These are phyloP conservation scores for Aproaerema taeniolella DNA, from an alignment of 2,888 invertebrate genomes.

Conservation along the genomic window DNA sequence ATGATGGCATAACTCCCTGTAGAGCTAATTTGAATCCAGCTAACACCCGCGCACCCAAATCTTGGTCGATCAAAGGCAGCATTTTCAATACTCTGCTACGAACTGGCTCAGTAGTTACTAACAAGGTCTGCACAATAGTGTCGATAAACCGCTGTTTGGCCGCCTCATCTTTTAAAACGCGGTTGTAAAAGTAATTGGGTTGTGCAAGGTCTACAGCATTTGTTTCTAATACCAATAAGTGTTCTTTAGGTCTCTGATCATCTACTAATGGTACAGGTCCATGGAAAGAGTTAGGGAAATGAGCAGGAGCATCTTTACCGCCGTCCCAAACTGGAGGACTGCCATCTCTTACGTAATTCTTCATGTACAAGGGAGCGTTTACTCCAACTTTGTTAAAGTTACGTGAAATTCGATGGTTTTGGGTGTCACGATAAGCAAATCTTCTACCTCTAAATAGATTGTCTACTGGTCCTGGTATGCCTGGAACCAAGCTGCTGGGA, in stretches of 20 bases:
- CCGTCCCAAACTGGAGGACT: constrained; percentile 81
- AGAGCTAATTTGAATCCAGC: too few species aligned
- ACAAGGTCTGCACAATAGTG: not conserved
- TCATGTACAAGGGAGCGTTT: constrained; percentile 16
- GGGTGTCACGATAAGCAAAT: constrained; percentile 42
- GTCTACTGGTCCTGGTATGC: constrained; percentile 51
- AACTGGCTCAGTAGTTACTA: constrained; percentile 37
- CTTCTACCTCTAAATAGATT: constrained; percentile 39
- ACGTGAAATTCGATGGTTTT: constrained; percentile 20
- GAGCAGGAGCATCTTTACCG: constrained; percentile 90
- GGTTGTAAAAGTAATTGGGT: constrained; percentile 1
- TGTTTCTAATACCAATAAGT: not conserved
- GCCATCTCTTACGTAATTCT: constrained; percentile 40
- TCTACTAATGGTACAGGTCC: constrained; percentile 82
- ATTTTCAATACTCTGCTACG: constrained; percentile 86
- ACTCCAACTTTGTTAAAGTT: constrained; percentile 21
- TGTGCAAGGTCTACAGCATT: constrained; percentile 3
- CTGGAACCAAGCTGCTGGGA: constrained; percentile 53
- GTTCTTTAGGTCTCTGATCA: constrained; percentile 4
- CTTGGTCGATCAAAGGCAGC: constrained; percentile 83
- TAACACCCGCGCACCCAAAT: constrained; percentile 81
- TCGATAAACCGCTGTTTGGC: constrained; percentile 1
- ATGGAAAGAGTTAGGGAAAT: constrained; percentile 92
- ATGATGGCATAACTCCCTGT: too few species aligned
- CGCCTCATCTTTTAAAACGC: not conserved